These are phyloP conservation scores for Campylomormyrus tamandua DNA, from an alignment of 2,113 vertebrate species.

Conservation along the genomic window DNA sequence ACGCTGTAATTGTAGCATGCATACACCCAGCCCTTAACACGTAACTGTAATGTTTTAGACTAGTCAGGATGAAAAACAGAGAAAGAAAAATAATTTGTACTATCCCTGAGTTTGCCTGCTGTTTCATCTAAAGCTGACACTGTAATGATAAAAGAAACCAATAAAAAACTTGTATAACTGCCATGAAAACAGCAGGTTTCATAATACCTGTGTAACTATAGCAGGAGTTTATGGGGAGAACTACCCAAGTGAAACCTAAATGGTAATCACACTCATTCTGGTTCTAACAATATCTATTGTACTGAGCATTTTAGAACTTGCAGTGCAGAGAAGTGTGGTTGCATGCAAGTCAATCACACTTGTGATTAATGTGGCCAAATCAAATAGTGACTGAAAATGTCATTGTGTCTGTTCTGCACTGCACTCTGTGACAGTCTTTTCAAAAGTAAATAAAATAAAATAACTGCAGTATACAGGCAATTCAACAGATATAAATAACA, in stretches of 20 bases:
- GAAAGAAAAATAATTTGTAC: background rate
- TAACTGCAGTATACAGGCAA: background rate
- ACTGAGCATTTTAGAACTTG: background rate
- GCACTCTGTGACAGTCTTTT: background rate
- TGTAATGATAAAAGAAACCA: background rate
- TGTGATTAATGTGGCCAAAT: background rate
- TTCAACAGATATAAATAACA: background rate
- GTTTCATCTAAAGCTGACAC: background rate
- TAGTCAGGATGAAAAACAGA: background rate
- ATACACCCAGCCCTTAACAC: background rate
- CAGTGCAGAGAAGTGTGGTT: background rate
- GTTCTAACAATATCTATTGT: background rate
- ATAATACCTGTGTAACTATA: background rate
- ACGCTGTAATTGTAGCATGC: background rate
- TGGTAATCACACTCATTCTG: background rate
- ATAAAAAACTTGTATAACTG: background rate
- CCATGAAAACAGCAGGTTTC: background rate
- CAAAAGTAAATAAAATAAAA: background rate
- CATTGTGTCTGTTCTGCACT: background rate
- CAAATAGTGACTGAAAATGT: background rate
- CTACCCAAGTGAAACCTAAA: background rate
- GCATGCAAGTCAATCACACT: background rate
- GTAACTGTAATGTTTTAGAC: background rate
- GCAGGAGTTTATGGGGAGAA: background rate
- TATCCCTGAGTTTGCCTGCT: background rate